Conservation (phyloP, 2,797 vertebrate species). For the Tympanoctomys barrerae region DNA sequence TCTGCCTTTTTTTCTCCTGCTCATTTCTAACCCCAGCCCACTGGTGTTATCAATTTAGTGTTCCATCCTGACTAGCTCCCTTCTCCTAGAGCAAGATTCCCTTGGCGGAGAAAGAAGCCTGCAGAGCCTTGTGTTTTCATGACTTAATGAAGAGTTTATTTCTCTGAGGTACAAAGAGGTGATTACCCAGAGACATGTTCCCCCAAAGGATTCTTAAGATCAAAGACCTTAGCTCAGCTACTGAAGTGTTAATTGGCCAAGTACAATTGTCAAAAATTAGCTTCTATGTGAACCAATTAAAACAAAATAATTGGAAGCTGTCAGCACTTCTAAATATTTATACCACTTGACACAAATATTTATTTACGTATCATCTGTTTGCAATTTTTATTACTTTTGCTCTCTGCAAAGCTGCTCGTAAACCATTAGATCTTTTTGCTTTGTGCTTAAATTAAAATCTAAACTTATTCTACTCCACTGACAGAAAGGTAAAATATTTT, state of each 20-base stretch:
- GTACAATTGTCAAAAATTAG: constrained; percentile 68
- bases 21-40: background rate
- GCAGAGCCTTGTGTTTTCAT: constrained; percentile 55
- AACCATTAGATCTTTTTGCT: constrained; percentile 54
- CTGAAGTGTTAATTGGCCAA: constrained; percentile 75
- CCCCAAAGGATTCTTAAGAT: constrained; percentile 20
- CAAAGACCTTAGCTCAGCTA: constrained; percentile 65
- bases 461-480: constrained; percentile 75
- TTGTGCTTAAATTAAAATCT: constrained; percentile 76
- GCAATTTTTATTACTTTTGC: constrained; percentile 75
- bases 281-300: constrained; percentile 72
- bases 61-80: background rate
- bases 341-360: constrained; percentile 77
- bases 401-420: constrained; percentile 60
- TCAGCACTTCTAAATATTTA: constrained; percentile 80
- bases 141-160: constrained; percentile 58
- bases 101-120: constrained; percentile 29
- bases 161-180: constrained; percentile 57
- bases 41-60: constrained; percentile 23
- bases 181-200: constrained; percentile 15
- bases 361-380: constrained; percentile 80
- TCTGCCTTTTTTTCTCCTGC: constrained; percentile 15
- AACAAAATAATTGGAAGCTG: constrained; percentile 76
- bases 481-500: constrained; percentile 74
- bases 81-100: constrained; percentile 40